A percentile compares a stretch with the other conserved stretches of the same genome.
Conservation (phyloP, 2,797 vertebrate genomes). For the Cryptoblepharus egeriae region DNA sequence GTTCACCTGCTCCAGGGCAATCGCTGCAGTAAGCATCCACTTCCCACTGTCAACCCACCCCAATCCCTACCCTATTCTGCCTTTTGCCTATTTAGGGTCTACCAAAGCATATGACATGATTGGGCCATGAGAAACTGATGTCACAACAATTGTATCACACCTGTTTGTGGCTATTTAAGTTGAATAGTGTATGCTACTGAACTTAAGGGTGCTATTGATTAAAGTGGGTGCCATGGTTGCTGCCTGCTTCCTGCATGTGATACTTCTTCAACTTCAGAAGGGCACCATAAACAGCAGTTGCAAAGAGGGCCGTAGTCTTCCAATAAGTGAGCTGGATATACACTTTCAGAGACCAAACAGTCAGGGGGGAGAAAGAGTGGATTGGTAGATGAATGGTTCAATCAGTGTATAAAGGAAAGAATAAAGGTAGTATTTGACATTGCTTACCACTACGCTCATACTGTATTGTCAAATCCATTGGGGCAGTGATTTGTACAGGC, state of each 20-base stretch:
- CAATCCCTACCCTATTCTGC: background rate
- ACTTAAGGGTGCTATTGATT: no score
- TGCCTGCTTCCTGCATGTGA: no score
- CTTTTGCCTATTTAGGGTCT: background rate
- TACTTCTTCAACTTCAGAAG: background rate
- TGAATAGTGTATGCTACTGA: background rate
- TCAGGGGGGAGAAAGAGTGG: no score
- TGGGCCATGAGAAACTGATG: background rate
- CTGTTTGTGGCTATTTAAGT: background rate
- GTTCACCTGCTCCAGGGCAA: no score
- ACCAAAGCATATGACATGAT: background rate
- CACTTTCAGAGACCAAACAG: background rate
- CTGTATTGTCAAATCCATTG: background rate
- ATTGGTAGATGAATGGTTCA: no score
- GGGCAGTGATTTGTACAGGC: conserved; percentile 1
- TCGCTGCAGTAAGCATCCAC: no score
- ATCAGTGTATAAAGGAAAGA: rapidly evolving
- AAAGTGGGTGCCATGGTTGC: no score
- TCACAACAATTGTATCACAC: background rate
- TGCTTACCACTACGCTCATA: background rate
- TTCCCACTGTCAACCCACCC: no score
- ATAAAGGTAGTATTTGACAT: background rate
- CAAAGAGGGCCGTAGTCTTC: background rate
- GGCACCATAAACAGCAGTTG: background rate
- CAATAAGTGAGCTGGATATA: background rate